A percentile compares a stretch with the other conserved stretches of the same genome.
phyloP scores from a whole-genome alignment of 2,797 vertebrate genomes.

The Kryptopterus vitreolus region DNA sequence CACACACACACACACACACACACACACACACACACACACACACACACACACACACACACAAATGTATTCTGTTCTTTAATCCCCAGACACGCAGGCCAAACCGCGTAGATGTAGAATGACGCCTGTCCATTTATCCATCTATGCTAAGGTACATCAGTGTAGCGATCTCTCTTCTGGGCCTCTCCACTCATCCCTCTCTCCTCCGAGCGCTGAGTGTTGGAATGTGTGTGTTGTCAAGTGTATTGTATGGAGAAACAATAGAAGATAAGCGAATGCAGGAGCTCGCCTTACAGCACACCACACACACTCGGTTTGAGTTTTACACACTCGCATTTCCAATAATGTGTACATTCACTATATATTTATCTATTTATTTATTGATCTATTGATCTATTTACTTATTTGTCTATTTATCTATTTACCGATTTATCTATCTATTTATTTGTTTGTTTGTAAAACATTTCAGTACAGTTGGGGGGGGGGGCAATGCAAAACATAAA shows the following conservation, averaged over 20 bases:
- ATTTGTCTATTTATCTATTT: too few relatives aligned
- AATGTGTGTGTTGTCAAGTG: slow-evolving; percentile 24
- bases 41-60: slow-evolving; percentile 39
- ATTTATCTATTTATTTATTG: too few relatives aligned
- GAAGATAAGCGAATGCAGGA: slow-evolving; percentile 9
- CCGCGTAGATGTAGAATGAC: slow-evolving; percentile 30
- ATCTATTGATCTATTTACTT: too few relatives aligned
- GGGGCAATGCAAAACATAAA: too few relatives aligned
- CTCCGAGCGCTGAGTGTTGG: slow-evolving; percentile 30
- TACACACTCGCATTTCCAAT: not conserved
- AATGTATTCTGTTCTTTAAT: slow-evolving; percentile 44
- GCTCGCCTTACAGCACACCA: not conserved
- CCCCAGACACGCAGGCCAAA: slow-evolving; percentile 43
- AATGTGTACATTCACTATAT: not conserved
- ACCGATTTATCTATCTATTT: too few relatives aligned
- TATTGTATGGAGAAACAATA: slow-evolving; percentile 16
- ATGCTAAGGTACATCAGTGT: not conserved
- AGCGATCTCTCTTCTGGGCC: slow-evolving; percentile 6
- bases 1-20: slow-evolving; percentile 36
- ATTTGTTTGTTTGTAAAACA: too few relatives aligned
- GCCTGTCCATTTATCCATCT: slow-evolving; percentile 40
- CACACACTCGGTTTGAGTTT: not conserved
- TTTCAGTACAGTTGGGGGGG: too few relatives aligned
- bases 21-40: slow-evolving; percentile 40
- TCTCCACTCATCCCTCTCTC: slow-evolving; percentile 1